A percentile compares a stretch with the other conserved stretches of the same genome.
Conservation (phyloP, 2,113 vertebrate species). For the Daboia siamensis region DNA sequence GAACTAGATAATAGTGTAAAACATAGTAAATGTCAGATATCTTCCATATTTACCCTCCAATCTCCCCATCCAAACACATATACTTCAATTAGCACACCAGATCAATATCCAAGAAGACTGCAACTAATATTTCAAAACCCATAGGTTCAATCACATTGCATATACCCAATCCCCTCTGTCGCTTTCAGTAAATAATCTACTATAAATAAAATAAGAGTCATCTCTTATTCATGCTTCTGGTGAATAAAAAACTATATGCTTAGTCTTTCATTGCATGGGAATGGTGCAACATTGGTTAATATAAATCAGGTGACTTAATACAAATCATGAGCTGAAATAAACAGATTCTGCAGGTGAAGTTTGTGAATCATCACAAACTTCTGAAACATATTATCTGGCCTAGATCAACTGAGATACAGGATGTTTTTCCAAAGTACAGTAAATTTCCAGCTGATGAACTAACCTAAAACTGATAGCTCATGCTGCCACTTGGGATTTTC, state of each 20-base stretch:
- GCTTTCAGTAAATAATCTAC: not conserved
- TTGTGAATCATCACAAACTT: not conserved
- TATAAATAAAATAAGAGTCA: not conserved
- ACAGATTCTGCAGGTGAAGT: not conserved
- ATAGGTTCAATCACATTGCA: not conserved
- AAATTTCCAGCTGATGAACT: not conserved
- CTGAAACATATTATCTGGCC: not conserved
- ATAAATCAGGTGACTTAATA: not conserved
- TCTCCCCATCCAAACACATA: not conserved
- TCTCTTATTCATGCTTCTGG: no score
- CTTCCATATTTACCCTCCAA: not conserved
- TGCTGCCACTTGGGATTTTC: not conserved
- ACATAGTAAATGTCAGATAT: not conserved
- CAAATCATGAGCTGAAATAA: not conserved
- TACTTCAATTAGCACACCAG: not conserved
- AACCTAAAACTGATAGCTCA: not conserved
- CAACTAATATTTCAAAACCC: not conserved
- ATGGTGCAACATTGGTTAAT: not conserved
- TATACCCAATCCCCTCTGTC: no score
- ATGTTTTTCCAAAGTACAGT: not conserved
- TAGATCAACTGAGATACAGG: not conserved
- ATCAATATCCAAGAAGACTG: not conserved
- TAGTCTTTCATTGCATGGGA: not conserved
- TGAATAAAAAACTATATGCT: not conserved
- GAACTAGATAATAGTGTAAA: not conserved